Evolutionary conservation across 2,113 vertebrate genomes (phyloP).

Genomic region (Megaceryle maxima): DNA sequence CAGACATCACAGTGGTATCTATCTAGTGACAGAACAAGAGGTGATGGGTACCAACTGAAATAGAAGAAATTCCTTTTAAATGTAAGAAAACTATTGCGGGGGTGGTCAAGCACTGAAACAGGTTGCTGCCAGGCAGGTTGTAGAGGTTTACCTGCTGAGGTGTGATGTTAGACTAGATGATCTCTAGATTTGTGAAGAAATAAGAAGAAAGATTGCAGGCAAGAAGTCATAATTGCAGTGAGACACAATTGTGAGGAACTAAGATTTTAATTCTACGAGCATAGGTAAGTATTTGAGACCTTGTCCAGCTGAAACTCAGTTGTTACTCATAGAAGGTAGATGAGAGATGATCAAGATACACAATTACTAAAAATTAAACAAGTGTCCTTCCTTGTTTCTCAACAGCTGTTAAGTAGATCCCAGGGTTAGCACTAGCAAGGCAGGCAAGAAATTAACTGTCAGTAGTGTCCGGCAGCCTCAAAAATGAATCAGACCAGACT

Average conservation of each 20-base stretch:
- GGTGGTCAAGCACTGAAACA: background rate
- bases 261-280: background rate
- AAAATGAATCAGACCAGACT: background rate
- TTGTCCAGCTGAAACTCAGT: fast-evolving
- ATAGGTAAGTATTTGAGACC: background rate
- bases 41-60: background rate
- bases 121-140: background rate
- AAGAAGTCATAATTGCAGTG: background rate
- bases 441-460: background rate
- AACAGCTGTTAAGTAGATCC: background rate
- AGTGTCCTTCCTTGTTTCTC: background rate
- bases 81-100: background rate
- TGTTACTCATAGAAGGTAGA: background rate
- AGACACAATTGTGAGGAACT: background rate
- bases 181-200: background rate
- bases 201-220: background rate
- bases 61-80: background rate
- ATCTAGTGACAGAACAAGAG: background rate
- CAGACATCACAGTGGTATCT: background rate
- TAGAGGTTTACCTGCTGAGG: background rate
- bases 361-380: background rate
- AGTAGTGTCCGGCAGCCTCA: background rate
- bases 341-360: background rate
- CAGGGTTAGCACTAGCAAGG: background rate
- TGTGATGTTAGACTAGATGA: background rate